phyloP scores from a whole-genome alignment of 2,888 invertebrate genomes.

The Rhyacophila evoluta region DNA sequence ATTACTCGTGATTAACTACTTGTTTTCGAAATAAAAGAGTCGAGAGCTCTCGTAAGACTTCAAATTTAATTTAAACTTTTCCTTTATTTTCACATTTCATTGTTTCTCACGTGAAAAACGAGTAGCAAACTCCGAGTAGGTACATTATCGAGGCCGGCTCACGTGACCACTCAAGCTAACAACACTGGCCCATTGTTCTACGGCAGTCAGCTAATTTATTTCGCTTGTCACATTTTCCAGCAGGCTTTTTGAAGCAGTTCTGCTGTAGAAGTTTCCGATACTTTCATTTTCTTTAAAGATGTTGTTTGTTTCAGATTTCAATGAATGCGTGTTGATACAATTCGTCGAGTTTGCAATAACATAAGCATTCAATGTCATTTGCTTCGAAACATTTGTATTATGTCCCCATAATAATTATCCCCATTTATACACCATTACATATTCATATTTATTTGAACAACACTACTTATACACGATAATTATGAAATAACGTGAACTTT shows the following conservation, averaged over 20 bases:
- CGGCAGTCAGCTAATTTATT: slow-evolving; percentile 36
- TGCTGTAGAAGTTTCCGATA: neutral
- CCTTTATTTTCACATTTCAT: neutral
- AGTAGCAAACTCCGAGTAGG: neutral
- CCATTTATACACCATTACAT: no score
- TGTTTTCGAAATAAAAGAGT: neutral
- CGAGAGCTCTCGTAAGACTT: neutral
- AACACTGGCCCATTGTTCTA: slow-evolving; percentile 29
- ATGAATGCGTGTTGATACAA: neutral
- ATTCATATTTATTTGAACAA: no score
- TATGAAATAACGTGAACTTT: no score
- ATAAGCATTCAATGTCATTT: no score
- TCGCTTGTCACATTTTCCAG: slow-evolving; percentile 25
- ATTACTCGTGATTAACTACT: neutral
- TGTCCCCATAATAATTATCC: no score
- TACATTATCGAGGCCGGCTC: slow-evolving; percentile 6
- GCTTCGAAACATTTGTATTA: no score
- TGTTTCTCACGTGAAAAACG: neutral
- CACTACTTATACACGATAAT: no score
- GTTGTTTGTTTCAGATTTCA: neutral
- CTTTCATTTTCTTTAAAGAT: neutral
- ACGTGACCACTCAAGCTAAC: slow-evolving; percentile 32
- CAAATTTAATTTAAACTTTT: neutral
- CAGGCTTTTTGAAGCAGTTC: neutral
- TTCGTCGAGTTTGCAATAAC: no score